Evolutionary conservation across 2,888 invertebrate species (phyloP).

Genomic region (Eupithecia centaureata): DNA sequence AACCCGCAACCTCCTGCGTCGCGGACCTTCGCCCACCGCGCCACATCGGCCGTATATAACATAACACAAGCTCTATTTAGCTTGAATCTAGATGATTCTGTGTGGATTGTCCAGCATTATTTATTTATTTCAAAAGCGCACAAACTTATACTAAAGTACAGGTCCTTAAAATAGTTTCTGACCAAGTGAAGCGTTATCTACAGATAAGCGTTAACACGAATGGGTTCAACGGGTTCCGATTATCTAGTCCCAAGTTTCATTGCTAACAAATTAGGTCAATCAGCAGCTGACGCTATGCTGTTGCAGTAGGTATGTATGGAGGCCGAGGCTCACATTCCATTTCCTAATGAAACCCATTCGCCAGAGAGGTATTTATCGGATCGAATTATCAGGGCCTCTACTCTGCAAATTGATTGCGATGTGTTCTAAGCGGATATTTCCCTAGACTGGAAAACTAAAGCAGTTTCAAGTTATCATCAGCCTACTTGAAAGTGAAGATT

Average conservation of each 20-base stretch:
- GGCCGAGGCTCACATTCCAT: conserved; percentile 27
- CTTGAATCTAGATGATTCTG: no score
- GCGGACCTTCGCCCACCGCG: no score
- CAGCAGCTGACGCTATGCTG: conserved; percentile 3
- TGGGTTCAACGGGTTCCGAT: neutral
- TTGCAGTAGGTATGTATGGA: neutral
- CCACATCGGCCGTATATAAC: no score
- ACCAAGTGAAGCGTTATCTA: neutral
- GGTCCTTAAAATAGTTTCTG: no score
- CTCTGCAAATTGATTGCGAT: conserved; percentile 22
- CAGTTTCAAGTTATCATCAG: neutral
- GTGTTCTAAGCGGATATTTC: neutral
- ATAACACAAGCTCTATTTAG: no score
- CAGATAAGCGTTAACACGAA: neutral
- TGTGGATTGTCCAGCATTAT: no score
- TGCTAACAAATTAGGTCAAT: conserved; percentile 24
- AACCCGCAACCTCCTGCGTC: no score
- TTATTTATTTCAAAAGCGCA: no score
- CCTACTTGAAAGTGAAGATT: neutral
- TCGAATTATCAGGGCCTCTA: conserved; percentile 29
- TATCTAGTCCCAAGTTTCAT: conserved; percentile 14
- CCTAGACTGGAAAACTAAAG: neutral
- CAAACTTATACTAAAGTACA: no score
- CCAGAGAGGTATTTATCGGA: conserved; percentile 32
- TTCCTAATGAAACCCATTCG: conserved; percentile 34